Evolutionary conservation across 2,113 vertebrate species (phyloP), one percentile per base, ranked within the genome.

Genomic region (Sinocyclocheilus maitianheensis): DNA sequence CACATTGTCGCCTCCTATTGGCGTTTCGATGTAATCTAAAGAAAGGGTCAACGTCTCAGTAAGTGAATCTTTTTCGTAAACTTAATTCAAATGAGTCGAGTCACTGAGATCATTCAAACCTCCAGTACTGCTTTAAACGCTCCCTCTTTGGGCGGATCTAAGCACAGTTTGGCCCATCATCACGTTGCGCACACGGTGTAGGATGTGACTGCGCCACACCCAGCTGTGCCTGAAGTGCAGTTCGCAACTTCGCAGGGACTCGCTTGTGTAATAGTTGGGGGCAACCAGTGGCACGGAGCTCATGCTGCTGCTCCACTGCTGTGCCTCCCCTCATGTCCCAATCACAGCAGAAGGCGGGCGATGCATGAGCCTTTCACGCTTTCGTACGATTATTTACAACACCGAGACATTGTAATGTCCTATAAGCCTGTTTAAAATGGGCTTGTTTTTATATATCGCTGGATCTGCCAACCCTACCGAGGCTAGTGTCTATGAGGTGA

Each of bases 391-490:
- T 80, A 84, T 51, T 84, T 81, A 77, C 18, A 72, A 74, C 84
- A 83, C 74, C 79, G 82, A 69, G 83, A 67, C 24, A 51, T 53
- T 85, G 74, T 87, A 69, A 20, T 90, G 90, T 51, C 82, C 90
- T 88, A 79, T 91, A 0, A 22, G 37, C 53, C 14, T 48, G 16
- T 60, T 43, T 2, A 91, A 92, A 85, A 95, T 95, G 94, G 93
- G 93, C 86, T 86, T 95, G 89, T 94, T 95, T 90, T 87, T 95
- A 87, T 93, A 94, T 87, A 84, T 90, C 30, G 91, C 91, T 1
- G 93, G 91, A 87, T 91, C 93, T 83, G 92, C 91, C 87, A 91
- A 83, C 87, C 92, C 94, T 84, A 93, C 94, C 51, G 92, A 93
- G 87, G 83, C 93, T 40, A 88, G 89, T 30, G 86, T 78, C 71